Conservation (phyloP, 2,888 invertebrate species). For the Papilio elwesi region DNA sequence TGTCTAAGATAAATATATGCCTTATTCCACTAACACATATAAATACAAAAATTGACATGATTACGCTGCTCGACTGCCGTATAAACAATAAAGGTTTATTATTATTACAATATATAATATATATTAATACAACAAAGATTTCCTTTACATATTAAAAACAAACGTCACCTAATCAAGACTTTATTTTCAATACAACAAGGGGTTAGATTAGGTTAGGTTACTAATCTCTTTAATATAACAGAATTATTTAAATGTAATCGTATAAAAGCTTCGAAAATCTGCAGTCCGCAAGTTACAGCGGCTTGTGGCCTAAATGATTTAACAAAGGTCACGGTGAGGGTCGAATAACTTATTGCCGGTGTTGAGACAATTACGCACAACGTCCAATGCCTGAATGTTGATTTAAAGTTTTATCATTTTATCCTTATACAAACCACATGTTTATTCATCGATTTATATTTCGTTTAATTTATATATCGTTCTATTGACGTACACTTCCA, state of each 20-base stretch:
- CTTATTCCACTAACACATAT: too few relatives aligned
- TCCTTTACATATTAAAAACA: too few relatives aligned
- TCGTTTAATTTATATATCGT: background rate
- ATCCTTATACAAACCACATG: background rate
- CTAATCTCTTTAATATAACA: background rate
- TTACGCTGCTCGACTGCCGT: too few relatives aligned
- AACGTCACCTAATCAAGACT: too few relatives aligned
- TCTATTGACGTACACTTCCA: too few relatives aligned
- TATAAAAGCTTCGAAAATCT: conserved; percentile 12
- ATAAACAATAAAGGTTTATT: too few relatives aligned
- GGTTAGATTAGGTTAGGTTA: too few relatives aligned
- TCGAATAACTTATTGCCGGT: conserved; percentile 13
- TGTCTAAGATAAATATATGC: too few relatives aligned
- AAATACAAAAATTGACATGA: too few relatives aligned
- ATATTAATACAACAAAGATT: too few relatives aligned
- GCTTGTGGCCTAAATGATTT: conserved; percentile 13
- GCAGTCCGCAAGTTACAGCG: background rate
- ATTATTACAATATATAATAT: too few relatives aligned
- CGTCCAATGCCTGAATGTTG: background rate
- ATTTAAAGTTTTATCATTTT: background rate
- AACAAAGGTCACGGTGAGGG: conserved; percentile 13
- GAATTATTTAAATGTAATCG: conserved; percentile 2
- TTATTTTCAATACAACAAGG: too few relatives aligned
- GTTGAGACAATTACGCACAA: background rate
- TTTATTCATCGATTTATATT: background rate